Conservation (phyloP, 2,797 vertebrate genomes). For the Apogon hyalosoma region DNA sequence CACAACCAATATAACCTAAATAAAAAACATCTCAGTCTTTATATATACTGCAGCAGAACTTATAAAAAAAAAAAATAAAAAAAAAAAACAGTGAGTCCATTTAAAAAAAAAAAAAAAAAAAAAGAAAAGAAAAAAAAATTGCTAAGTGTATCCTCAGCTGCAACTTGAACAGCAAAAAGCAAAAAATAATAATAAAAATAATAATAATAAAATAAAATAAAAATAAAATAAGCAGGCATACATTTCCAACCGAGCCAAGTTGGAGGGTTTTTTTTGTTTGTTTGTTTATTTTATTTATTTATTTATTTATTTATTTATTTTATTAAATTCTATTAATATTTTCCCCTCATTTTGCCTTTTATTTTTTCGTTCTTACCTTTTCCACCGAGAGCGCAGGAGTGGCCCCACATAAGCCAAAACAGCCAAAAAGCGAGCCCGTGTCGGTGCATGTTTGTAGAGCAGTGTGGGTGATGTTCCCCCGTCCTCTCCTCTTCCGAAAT, state of each 20-base stretch:
- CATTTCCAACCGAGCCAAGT: constrained; percentile 21
- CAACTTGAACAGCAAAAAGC: constrained; percentile 45
- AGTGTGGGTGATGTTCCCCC: constrained; percentile 32
- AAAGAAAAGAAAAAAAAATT: background rate
- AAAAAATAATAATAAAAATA: too few relatives aligned
- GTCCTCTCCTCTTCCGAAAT: constrained; percentile 59
- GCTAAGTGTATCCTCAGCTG: background rate
- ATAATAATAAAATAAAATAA: too few relatives aligned
- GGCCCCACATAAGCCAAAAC: constrained; percentile 76
- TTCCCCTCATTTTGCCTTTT: background rate
- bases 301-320: background rate
- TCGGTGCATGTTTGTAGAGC: constrained; percentile 66
- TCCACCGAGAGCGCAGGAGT: constrained; percentile 82
- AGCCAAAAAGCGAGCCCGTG: constrained; percentile 66
- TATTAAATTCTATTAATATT: background rate
- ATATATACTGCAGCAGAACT: background rate
- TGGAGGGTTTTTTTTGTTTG: too few relatives aligned
- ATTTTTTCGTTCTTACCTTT: constrained; percentile 85
- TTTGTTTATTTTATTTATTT: too few relatives aligned
- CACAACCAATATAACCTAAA: too few relatives aligned
- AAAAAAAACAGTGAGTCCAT: too few relatives aligned
- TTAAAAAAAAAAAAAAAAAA: too few relatives aligned
- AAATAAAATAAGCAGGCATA: background rate
- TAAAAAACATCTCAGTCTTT: too few relatives aligned
- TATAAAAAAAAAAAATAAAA: background rate